Base-by-base conservation (phyloP, 30 jellyfish, hydroid and myxozoan species). In the Rhopilema esculentum region DNA sequence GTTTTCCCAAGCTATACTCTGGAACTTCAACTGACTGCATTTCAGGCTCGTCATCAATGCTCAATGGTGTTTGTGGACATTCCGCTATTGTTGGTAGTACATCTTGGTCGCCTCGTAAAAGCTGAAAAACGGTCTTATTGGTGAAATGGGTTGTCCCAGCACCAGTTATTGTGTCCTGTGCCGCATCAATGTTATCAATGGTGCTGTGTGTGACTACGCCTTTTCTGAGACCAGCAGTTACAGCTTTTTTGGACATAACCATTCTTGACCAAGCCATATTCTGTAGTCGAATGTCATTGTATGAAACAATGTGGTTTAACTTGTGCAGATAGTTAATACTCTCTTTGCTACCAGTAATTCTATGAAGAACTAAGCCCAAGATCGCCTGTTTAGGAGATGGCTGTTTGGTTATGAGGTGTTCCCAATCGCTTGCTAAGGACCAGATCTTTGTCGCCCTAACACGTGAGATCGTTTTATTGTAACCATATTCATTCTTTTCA, bases 371-470 rank as follows among this genome's bases (percentile, higher is more conserved):
- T 77, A 83, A 33, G 40, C 92, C 92, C 32, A 83, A 51, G 0
- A 83, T 70, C 6, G 66, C 85, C 77, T 83, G 92, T 28, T 70
- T 82, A 0, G 92, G 85, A 17, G 75, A 68, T 69, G 75, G 74
- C 33, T 68, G 40, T 57, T 83, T 66, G 19, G 85, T 66, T 1
- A 83, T 27, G 50, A 66, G 85, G 16, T 49, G 30, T 63, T 83
- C 77, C 92, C 92, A 83, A 40, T 83, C 92, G 49, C 85, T 66
- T n/a, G 92, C 92, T 0, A 83, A 33, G 67, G 78, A 68, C 92
- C 92, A 67, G 62, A 83, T 83, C 78, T 83, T 70, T 23, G 65
- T 66, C n/a, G 92, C 86, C 76, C 49, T 30, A 18, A 26, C 31
- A 32, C 17, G 65, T 31, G 48, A 67, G 20, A 17, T n/a, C n/a